Evolutionary conservation across 2,113 vertebrate species (phyloP), one percentile per base, ranked within the genome.

Genomic region (Lagopus leucura): DNA sequence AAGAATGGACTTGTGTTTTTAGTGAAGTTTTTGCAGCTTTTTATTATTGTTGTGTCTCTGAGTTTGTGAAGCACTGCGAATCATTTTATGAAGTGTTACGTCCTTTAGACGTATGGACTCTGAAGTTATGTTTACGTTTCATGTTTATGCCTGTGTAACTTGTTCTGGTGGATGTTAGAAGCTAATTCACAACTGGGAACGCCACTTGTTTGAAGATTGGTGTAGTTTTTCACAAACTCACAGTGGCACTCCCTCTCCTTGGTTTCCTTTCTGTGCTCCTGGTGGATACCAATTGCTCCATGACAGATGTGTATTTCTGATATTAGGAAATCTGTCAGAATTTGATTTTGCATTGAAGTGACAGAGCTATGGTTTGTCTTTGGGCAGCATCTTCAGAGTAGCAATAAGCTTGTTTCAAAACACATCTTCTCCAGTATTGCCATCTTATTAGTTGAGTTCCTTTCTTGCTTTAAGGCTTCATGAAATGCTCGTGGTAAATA

Each of bases 391-490:
- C 84, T 82, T 89, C 55, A 48, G 30, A 80, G 82, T 82, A 72
- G 76, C n/a, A 82, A 15, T 93, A 92, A 75, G 27, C 45, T 71
- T 54, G 60, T 91, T 85, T 73, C 86, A 94, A 93, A 93, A 92
- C 52, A 47, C 25, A 16, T 89, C 32, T 89, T 89, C 79, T 83
- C 58, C 65, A 67, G 60, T 32, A 19, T 45, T 47, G 58, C 86
- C 7, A 7, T 14, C 7, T 74, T 77, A n/a, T 88, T 74, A 86
- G 89, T 85, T 95, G 43, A 58, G 34, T 63, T 89, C 73, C 86
- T 74, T 88, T 95, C 64, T 61, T 75, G 76, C 75, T 88, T 86
- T 40, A 94, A 97, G 93, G 83, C 65, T 95, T 95, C 96, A 96
- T 91, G 96, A 97, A 96, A 90, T 94, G 66, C 45, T 94, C 14